Base-by-base conservation (phyloP, 1,140 invertebrate genomes). In the Melanaphis sacchari region DNA sequence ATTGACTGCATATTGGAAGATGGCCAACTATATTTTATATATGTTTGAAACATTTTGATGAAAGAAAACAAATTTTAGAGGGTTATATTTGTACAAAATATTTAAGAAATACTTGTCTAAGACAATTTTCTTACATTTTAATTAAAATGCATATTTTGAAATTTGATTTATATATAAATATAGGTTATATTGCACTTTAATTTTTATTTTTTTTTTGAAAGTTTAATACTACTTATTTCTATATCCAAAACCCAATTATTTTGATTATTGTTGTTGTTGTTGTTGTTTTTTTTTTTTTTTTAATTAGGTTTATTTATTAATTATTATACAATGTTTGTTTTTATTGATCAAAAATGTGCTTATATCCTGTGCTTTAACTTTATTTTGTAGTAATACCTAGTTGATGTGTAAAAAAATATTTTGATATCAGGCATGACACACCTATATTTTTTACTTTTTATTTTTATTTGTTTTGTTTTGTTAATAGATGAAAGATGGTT, bases 401-500 rank as follows among this genome's bases (percentile, higher is more conserved):
- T 82, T 3, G 2, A 84, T 15, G 41, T 40, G 9, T 84, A 31
- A 31, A 40, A 40, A 40, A 8, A 49, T 87, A 43, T 22, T 5
- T 46, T 36, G 5, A 46, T 18, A 49, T 46, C 18, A 36, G 41
- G 6, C n/a, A 46, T n/a, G 2, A 87, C 15, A 0, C 46, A 18
- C 1, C 1, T 31, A 26, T 85, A 36, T 18, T 43, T 41, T 41
- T 84, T 41, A 66, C 31, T 0, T 66, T n/a, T 4, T 66, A 1
- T 84, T 26, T 41, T 40, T 87, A 46, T 87, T 87, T n/a, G 24
- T 84, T 26, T 41, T 40, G 46, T 87, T 87, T 87, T n/a, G 24
- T 90, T 91, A 49, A 24, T 52, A 85, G 91, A 40, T 9, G 46
- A n/a, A 26, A 66, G 91, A 52, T 93, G 91, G 91, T 8, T 93